Percentiles rank a stretch among this genome's conserved stretches.
phyloP scores from a whole-genome alignment of 2,888 invertebrate species.

The Euproctis similis region DNA sequence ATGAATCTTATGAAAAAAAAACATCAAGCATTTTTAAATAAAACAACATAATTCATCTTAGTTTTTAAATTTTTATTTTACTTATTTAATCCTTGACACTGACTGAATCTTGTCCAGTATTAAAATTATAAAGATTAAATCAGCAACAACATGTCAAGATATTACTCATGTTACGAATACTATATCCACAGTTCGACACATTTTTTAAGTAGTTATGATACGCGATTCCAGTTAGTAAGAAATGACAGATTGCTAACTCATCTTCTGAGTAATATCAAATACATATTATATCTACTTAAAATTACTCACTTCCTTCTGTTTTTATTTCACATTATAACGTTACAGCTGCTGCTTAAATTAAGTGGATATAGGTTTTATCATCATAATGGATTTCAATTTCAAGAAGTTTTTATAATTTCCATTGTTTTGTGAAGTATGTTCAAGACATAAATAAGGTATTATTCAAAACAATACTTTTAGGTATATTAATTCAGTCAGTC shows the following conservation, averaged over 20 bases:
- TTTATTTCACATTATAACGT: neutral
- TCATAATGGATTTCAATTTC: neutral
- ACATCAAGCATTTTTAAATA: too few relatives aligned
- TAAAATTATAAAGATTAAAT: constrained; percentile 8
- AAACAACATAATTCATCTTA: too few relatives aligned
- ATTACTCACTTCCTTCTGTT: constrained; percentile 3
- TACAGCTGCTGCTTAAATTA: constrained; percentile 5
- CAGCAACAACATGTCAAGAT: constrained; percentile 7
- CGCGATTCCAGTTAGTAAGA: constrained; percentile 3
- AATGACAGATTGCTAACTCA: constrained; percentile 5
- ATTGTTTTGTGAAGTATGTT: too few relatives aligned
- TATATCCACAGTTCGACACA: constrained; percentile 6
- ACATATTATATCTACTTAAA: neutral
- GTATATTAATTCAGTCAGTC: too few relatives aligned
- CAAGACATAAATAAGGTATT: too few relatives aligned
- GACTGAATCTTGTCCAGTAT: constrained; percentile 2
- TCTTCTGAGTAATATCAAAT: constrained; percentile 3
- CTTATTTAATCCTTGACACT: neutral
- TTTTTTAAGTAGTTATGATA: constrained; percentile 5
- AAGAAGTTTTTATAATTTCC: too few relatives aligned
- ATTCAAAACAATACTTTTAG: too few relatives aligned
- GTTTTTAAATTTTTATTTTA: neutral
- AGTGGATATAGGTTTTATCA: neutral
- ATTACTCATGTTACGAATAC: constrained; percentile 3
- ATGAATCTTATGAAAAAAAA: too few relatives aligned